phyloP scores from a whole-genome alignment of 1,140 invertebrate species.

The Oedothorax gibbosus region DNA sequence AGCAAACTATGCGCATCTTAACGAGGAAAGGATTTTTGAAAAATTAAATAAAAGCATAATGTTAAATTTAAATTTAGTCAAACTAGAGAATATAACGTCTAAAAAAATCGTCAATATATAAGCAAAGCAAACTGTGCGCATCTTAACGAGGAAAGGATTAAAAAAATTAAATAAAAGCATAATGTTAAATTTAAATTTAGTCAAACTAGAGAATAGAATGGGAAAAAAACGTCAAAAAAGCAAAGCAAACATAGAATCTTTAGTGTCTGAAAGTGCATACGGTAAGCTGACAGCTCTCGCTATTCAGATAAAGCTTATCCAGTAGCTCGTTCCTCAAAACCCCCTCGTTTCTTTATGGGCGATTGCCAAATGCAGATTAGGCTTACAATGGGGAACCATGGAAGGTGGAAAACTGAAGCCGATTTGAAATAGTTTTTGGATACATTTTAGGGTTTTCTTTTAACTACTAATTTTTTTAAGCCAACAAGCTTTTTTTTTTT shows the following conservation, averaged over 20 bases:
- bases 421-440: background rate
- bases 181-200: too few relatives aligned
- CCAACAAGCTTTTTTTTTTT: background rate
- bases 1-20: too few relatives aligned
- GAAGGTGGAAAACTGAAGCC: background rate
- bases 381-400: background rate
- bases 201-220: too few relatives aligned
- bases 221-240: too few relatives aligned
- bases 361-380: conserved; percentile 36
- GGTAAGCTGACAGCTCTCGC: conserved; percentile 39
- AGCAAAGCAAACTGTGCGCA: too few relatives aligned
- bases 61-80: too few relatives aligned
- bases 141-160: too few relatives aligned
- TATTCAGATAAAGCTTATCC: conserved; percentile 38
- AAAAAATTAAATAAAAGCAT: too few relatives aligned
- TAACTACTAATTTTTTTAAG: background rate
- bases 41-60: too few relatives aligned
- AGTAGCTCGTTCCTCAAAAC: background rate
- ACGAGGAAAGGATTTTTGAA: too few relatives aligned
- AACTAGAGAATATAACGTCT: too few relatives aligned
- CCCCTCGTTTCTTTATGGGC: background rate
- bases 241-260: background rate
- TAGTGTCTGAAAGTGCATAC: conserved; percentile 18
- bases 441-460: background rate
- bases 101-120: too few relatives aligned